Percentiles rank a stretch among this genome's conserved stretches.
Conservation (phyloP, 1,140 invertebrate genomes). For the Caenorhabditis latens region DNA sequence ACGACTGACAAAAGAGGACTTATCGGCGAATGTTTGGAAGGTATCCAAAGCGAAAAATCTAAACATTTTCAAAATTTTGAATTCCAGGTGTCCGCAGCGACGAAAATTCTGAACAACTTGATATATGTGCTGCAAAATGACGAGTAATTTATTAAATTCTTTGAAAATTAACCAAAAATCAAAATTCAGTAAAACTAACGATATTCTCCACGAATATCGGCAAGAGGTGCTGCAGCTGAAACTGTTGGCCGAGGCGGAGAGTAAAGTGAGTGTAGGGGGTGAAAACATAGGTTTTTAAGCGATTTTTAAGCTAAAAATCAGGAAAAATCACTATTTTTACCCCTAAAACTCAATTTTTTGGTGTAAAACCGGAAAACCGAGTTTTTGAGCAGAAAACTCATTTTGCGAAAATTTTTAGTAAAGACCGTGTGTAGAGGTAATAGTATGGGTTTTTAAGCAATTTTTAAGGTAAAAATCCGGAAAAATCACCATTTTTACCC, state of each 20-base stretch:
- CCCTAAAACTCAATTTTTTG: too few relatives aligned
- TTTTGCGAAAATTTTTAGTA: too few relatives aligned
- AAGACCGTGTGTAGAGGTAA: too few relatives aligned
- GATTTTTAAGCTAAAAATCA: too few relatives aligned
- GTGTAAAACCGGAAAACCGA: too few relatives aligned
- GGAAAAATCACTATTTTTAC: too few relatives aligned
- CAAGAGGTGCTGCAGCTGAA: slow-evolving; percentile 70
- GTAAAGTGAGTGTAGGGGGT: slow-evolving; percentile 54
- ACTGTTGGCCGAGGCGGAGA: slow-evolving; percentile 69
- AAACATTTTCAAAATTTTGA: not conserved
- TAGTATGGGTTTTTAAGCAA: too few relatives aligned
- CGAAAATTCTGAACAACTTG: not conserved
- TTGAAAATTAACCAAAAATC: not conserved
- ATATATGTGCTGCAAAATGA: not conserved
- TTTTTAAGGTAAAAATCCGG: too few relatives aligned
- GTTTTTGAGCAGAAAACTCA: too few relatives aligned
- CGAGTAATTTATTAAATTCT: not conserved
- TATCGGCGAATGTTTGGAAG: slow-evolving; percentile 66
- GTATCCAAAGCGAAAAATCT: slow-evolving; percentile 49
- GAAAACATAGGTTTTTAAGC: too few relatives aligned
- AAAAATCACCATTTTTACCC: too few relatives aligned
- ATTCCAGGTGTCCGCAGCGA: slow-evolving; percentile 9
- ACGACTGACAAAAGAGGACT: slow-evolving; percentile 67
- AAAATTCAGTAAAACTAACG: slow-evolving; percentile 63
- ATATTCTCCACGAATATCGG: slow-evolving; percentile 69